Percentiles rank a stretch among this genome's conserved stretches.
These are phyloP conservation scores for Choloepus hoffmanni DNA, from an alignment of 2,113 vertebrate species.

Conservation along the genomic window DNA sequence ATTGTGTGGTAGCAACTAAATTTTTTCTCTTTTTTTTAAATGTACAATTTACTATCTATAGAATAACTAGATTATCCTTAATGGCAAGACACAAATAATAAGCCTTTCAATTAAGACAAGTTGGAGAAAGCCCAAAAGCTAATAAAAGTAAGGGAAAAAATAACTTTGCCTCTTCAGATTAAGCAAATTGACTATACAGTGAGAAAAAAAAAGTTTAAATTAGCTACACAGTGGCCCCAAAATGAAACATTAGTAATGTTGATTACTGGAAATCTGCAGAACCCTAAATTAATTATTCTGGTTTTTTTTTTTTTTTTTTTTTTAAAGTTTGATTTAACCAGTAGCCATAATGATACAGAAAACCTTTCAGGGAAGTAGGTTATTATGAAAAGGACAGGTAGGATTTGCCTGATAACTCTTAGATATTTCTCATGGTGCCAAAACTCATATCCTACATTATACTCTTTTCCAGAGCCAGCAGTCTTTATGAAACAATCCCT, in stretches of 20 bases:
- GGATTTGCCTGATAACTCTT: neutral
- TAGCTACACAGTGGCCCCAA: constrained; percentile 60
- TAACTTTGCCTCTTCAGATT: constrained; percentile 76
- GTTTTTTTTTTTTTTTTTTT: constrained; percentile 50
- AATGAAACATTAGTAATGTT: constrained; percentile 77
- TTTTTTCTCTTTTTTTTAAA: constrained; percentile 56
- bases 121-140: constrained; percentile 79
- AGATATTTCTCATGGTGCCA: neutral
- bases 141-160: constrained; percentile 78
- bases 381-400: neutral
- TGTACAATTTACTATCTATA: constrained; percentile 69
- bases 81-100: constrained; percentile 80
- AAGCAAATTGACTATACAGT: constrained; percentile 80
- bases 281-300: constrained; percentile 77
- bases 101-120: constrained; percentile 81
- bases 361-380: constrained; percentile 59
- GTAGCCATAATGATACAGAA: constrained; percentile 55
- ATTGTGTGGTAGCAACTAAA: constrained; percentile 61
- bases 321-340: constrained; percentile 79
- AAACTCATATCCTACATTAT: neutral
- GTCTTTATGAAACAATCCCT: neutral
- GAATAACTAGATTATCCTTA: constrained; percentile 79
- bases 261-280: constrained; percentile 78
- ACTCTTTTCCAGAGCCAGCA: fast-evolving
- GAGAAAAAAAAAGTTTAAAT: constrained; percentile 77